A percentile compares a stretch with the other conserved stretches of the same genome.
Conservation (phyloP, 2,888 invertebrate genomes). For the Tetramorium bicarinatum region DNA sequence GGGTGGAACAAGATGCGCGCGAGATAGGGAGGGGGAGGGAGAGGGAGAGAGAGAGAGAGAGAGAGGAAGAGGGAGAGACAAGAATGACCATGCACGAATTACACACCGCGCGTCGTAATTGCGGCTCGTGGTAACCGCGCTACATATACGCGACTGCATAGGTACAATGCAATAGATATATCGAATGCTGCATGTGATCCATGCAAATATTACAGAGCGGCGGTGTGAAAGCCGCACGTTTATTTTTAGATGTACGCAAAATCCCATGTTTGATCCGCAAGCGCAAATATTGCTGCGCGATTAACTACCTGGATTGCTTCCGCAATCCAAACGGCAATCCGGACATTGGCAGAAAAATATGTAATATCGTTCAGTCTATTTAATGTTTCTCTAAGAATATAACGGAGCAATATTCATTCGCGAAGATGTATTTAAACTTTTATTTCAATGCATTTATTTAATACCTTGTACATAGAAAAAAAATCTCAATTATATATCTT, state of each 20-base stretch:
- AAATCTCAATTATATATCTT: not conserved
- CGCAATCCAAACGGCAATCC: constrained; percentile 22
- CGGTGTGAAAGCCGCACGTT: constrained; percentile 43
- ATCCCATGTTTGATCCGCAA: constrained; percentile 42
- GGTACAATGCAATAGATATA: constrained; percentile 39
- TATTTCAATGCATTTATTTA: not conserved
- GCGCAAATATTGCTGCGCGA: constrained; percentile 37
- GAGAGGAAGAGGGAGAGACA: constrained; percentile 6
- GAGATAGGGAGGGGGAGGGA: not conserved
- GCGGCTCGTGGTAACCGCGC: constrained; percentile 38
- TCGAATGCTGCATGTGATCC: constrained; percentile 14
- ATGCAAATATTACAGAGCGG: constrained; percentile 47
- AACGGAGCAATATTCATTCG: not conserved
- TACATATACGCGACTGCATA: constrained; percentile 10
- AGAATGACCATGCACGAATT: constrained; percentile 62
- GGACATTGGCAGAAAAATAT: constrained; percentile 35
- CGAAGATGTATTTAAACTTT: not conserved
- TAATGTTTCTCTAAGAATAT: constrained; percentile 11
- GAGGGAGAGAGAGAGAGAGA: constrained; percentile 5
- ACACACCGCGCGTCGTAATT: constrained; percentile 64
- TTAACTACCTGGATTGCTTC: constrained; percentile 42
- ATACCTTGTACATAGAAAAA: not conserved
- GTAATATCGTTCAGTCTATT: constrained; percentile 5
- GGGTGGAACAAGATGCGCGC: constrained; percentile 34
- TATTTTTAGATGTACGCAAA: constrained; percentile 48